These are phyloP conservation scores for Caenorhabditis becei DNA, from an alignment of 2,888 invertebrate species.

Conservation along the genomic window DNA sequence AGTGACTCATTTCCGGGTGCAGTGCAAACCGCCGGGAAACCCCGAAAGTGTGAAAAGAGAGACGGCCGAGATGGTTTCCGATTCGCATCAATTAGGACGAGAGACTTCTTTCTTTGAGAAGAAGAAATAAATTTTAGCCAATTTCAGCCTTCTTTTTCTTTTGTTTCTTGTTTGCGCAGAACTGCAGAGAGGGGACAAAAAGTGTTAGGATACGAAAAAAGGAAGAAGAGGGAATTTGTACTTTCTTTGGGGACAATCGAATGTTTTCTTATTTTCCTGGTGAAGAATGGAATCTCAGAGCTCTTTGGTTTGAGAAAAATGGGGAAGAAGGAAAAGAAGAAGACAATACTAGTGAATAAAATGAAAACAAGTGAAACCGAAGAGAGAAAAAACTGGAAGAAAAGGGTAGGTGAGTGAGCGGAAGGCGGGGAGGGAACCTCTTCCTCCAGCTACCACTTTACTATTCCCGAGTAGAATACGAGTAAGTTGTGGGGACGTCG, in stretches of 20 bases:
- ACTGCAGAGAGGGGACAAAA: background rate
- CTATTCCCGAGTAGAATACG: constrained; percentile 42
- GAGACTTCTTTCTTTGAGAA: constrained; percentile 17
- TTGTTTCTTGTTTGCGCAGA: background rate
- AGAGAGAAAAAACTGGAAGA: constrained; percentile 16
- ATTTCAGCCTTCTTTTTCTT: constrained; percentile 6
- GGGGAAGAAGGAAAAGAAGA: background rate
- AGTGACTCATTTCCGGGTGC: background rate
- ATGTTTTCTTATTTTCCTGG: too few species aligned
- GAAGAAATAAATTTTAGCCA: constrained; percentile 37
- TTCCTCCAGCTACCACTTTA: constrained; percentile 31
- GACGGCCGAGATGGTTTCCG: constrained; percentile 45
- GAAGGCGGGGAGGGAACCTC: constrained; percentile 7
- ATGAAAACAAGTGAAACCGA: constrained; percentile 2
- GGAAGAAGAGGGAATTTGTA: too few species aligned
- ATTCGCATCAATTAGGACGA: constrained; percentile 41
- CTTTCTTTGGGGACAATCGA: too few species aligned
- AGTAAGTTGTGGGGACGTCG: constrained; percentile 15
- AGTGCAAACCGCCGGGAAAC: background rate
- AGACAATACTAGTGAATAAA: background rate
- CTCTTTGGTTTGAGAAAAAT: too few species aligned
- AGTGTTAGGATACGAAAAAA: background rate
- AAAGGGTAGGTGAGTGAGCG: background rate
- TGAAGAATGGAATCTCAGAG: too few species aligned
- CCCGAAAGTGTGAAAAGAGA: constrained; percentile 33